These are phyloP conservation scores for Zenarchopterus dispar DNA, from an alignment of 2,797 vertebrate species.

Conservation along the genomic window DNA sequence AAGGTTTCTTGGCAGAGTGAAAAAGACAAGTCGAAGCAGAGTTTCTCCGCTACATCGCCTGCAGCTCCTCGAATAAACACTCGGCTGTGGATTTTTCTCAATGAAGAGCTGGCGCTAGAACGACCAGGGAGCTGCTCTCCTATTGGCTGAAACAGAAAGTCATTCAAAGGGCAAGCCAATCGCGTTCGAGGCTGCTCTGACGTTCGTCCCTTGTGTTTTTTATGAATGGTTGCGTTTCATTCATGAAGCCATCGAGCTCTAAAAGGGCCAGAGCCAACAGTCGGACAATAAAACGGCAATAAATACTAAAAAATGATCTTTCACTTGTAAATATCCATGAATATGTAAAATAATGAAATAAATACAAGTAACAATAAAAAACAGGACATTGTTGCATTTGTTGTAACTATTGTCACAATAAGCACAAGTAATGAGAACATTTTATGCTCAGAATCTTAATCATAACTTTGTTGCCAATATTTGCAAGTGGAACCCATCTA, in stretches of 20 bases:
- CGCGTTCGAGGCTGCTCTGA: conserved; percentile 12
- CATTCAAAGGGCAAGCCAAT: conserved; percentile 70
- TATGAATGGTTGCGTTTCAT: conserved; percentile 86
- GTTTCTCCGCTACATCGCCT: conserved; percentile 52
- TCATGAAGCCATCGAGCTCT: conserved; percentile 71
- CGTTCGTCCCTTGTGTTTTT: conserved; percentile 64
- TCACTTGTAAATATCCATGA: too few relatives aligned
- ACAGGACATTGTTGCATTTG: too few relatives aligned
- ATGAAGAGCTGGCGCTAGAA: conserved; percentile 63
- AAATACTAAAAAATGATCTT: not conserved
- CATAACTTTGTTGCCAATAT: too few relatives aligned
- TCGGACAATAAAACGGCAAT: not conserved
- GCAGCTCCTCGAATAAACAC: conserved; percentile 55
- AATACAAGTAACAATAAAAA: too few relatives aligned
- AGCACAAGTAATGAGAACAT: too few relatives aligned
- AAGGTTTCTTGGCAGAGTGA: conserved; percentile 37
- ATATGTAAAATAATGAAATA: too few relatives aligned
- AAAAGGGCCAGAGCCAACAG: conserved; percentile 67
- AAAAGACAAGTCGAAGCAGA: conserved; percentile 18
- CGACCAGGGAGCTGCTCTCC: not conserved
- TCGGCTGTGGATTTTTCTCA: conserved; percentile 78
- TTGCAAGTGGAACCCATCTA: too few relatives aligned
- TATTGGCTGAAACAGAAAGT: conserved; percentile 63
- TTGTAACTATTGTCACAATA: too few relatives aligned
- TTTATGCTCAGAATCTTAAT: too few relatives aligned